Conservation (phyloP, 1,140 invertebrate genomes). For the Mizuhopecten yessoensis region DNA sequence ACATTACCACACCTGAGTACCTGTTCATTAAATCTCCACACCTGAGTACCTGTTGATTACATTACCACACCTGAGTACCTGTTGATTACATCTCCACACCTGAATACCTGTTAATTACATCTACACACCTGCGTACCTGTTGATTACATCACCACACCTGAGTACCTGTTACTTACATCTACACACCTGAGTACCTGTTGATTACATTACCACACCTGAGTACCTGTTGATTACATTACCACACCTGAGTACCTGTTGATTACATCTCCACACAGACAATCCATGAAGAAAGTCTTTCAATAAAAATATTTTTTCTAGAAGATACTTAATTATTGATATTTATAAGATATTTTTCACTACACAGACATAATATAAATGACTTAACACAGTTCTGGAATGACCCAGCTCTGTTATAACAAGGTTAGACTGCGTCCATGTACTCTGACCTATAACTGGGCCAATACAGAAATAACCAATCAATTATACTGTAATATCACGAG, state of each 20-base stretch:
- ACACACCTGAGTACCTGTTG: background rate
- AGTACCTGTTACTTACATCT: background rate
- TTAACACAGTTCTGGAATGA: too few relatives aligned
- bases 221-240: background rate
- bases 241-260: background rate
- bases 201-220: background rate
- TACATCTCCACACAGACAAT: background rate
- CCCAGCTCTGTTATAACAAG: too few relatives aligned
- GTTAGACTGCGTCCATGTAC: too few relatives aligned
- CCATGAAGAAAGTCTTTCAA: too few relatives aligned
- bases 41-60: background rate
- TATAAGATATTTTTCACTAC: too few relatives aligned
- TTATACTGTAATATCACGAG: too few relatives aligned
- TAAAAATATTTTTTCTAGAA: too few relatives aligned
- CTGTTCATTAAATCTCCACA: background rate
- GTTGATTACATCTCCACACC: background rate
- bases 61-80: background rate
- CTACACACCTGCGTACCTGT: background rate
- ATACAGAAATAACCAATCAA: too few relatives aligned
- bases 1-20: background rate
- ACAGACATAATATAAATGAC: too few relatives aligned
- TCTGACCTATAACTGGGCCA: too few relatives aligned
- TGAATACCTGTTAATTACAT: background rate
- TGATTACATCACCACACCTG: background rate
- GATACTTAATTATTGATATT: too few relatives aligned